Percentiles rank a stretch among this genome's conserved stretches.
phyloP scores from a whole-genome alignment of 2,113 vertebrate species.

The Paracanthobrama guichenoti region DNA sequence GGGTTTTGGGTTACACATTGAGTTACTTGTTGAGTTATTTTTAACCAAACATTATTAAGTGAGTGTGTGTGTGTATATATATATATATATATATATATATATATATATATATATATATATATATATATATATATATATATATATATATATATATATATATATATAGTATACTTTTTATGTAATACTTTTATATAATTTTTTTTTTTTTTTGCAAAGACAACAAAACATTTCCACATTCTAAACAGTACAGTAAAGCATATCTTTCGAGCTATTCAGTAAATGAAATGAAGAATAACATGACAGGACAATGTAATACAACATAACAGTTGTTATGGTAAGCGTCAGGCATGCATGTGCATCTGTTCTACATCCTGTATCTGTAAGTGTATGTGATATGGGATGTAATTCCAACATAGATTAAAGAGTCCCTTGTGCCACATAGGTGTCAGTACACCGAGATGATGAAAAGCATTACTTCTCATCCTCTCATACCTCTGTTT shows the following conservation, averaged over 20 bases:
- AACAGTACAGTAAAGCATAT: not conserved
- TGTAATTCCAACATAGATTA: slow-evolving; percentile 6
- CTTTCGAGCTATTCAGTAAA: not conserved
- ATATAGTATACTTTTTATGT: too few relatives aligned
- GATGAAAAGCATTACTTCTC: not conserved
- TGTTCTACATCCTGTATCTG: not conserved
- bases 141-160: too few relatives aligned
- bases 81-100: too few relatives aligned
- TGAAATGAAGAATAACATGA: not conserved
- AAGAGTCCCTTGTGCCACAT: not conserved
- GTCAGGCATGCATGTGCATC: not conserved
- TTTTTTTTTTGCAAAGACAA: too few relatives aligned
- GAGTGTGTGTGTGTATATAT: too few relatives aligned
- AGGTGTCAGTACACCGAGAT: not conserved
- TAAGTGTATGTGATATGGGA: not conserved
- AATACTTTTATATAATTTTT: too few relatives aligned
- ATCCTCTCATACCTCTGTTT: not conserved
- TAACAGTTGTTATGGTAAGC: not conserved
- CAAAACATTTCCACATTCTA: not conserved
- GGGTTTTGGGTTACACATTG: too few relatives aligned
- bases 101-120: too few relatives aligned
- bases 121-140: too few relatives aligned
- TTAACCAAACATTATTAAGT: too few relatives aligned
- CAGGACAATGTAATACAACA: not conserved
- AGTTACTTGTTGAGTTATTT: too few relatives aligned